Conservation (phyloP, 2,113 vertebrate species). For the Phodopus roborovskii region DNA sequence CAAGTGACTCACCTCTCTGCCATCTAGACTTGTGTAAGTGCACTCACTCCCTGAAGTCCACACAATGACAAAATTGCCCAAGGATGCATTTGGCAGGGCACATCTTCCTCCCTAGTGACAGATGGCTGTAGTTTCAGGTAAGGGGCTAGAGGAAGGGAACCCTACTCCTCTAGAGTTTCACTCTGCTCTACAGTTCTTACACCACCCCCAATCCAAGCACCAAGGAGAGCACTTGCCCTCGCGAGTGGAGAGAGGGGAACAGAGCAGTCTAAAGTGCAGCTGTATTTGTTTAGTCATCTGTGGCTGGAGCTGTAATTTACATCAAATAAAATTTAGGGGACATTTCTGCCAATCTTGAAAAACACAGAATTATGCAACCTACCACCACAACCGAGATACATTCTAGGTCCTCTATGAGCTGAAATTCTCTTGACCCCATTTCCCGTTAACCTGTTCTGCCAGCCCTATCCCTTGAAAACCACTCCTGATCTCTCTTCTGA, state of each 20-base stretch:
- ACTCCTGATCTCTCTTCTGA: background rate
- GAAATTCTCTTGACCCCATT: background rate
- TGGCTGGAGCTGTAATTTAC: constrained; percentile 22
- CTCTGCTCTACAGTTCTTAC: background rate
- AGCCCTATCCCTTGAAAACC: background rate
- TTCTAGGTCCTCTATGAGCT: background rate
- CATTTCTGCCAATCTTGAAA: background rate
- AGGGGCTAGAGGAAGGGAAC: no score
- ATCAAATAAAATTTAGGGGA: background rate
- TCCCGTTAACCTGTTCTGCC: background rate
- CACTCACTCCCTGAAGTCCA: background rate
- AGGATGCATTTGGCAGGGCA: background rate
- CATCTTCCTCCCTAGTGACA: background rate
- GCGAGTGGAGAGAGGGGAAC: background rate
- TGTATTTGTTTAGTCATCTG: background rate
- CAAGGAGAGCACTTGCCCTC: background rate
- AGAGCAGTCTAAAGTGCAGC: background rate
- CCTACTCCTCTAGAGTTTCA: background rate
- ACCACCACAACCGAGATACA: background rate
- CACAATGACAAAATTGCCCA: background rate
- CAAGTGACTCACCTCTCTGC: background rate
- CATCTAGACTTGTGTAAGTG: background rate
- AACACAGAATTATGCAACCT: background rate
- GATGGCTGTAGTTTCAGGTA: background rate
- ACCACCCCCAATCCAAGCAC: background rate